Percentiles rank a stretch among this genome's conserved stretches.
Evolutionary conservation across 2,888 invertebrate species (phyloP).

Genomic region (Gerosis bhagava): DNA sequence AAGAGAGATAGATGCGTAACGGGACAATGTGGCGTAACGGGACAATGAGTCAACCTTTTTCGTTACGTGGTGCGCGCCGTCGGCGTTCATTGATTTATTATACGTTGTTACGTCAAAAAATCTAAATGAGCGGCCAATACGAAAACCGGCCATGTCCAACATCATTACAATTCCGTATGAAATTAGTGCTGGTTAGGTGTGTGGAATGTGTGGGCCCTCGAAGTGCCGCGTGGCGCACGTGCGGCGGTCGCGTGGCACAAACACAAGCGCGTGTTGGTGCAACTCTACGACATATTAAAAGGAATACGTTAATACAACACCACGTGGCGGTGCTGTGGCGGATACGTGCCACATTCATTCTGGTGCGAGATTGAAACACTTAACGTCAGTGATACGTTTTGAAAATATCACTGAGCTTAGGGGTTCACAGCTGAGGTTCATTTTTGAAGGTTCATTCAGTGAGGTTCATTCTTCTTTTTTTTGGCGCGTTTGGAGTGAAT

Average conservation of each 20-base stretch:
- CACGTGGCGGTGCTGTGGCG: constrained; percentile 40
- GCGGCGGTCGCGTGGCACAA: constrained; percentile 45
- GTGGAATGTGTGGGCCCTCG: constrained; percentile 51
- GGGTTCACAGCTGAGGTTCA: constrained; percentile 1
- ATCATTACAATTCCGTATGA: constrained; percentile 43
- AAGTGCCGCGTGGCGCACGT: constrained; percentile 50
- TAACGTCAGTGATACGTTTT: constrained; percentile 54
- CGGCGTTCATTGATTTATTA: no score
- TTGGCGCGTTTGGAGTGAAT: no score
- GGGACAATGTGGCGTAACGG: no score
- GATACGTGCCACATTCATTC: constrained; percentile 50
- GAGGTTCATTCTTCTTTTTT: no score
- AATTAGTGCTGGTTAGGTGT: constrained; percentile 51
- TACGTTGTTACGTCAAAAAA: no score
- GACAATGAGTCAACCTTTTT: no score
- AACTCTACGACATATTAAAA: constrained; percentile 63
- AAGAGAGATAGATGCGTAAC: no score
- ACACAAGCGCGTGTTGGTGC: constrained; percentile 62
- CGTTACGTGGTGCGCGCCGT: no score
- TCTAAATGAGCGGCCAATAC: constrained; percentile 63
- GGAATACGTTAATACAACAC: constrained; percentile 56
- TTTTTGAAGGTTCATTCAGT: background rate
- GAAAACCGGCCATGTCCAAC: constrained; percentile 38
- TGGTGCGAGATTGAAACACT: constrained; percentile 64
- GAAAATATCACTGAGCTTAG: background rate